phyloP scores from a whole-genome alignment of 1,140 invertebrate species.

The Drosophila biarmipes region DNA sequence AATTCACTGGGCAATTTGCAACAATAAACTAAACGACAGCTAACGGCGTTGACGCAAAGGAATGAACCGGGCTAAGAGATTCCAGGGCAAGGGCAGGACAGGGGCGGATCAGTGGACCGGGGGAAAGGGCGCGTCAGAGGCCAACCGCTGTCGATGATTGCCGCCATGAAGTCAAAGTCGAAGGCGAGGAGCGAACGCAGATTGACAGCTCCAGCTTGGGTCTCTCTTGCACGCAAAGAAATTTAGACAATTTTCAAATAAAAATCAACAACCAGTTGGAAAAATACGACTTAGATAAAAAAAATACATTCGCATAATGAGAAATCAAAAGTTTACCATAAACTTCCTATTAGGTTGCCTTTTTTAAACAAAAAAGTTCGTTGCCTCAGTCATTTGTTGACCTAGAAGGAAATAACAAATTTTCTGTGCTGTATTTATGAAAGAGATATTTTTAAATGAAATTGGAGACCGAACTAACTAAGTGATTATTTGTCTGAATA shows the following conservation, averaged over 20 bases:
- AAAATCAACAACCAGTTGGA: background rate
- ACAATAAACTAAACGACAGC: slow-evolving; percentile 82
- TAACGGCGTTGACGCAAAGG: slow-evolving; percentile 80
- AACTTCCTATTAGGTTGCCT: no score
- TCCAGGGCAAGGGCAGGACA: slow-evolving; percentile 15
- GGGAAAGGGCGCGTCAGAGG: slow-evolving; percentile 29
- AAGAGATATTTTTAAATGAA: no score
- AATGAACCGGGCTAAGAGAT: slow-evolving; percentile 56
- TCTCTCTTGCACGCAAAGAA: slow-evolving; percentile 5
- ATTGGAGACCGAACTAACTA: no score
- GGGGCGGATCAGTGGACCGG: background rate
- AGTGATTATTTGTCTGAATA: no score
- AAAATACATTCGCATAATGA: background rate
- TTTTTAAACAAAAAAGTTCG: background rate
- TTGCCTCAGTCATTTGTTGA: slow-evolving; percentile 18
- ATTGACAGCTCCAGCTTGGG: slow-evolving; percentile 64
- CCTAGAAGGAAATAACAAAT: no score
- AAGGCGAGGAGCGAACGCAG: slow-evolving; percentile 63
- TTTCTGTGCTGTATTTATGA: no score
- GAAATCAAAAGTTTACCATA: background rate
- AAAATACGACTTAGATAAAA: background rate
- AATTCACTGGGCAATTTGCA: slow-evolving; percentile 81
- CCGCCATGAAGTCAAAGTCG: slow-evolving; percentile 33
- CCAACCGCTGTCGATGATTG: slow-evolving; percentile 59
- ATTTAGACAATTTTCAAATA: background rate